Evolutionary conservation across 2,797 vertebrate species (phyloP), one percentile per base, ranked within the genome.

Genomic region (Neosilurus mollespiculum): DNA sequence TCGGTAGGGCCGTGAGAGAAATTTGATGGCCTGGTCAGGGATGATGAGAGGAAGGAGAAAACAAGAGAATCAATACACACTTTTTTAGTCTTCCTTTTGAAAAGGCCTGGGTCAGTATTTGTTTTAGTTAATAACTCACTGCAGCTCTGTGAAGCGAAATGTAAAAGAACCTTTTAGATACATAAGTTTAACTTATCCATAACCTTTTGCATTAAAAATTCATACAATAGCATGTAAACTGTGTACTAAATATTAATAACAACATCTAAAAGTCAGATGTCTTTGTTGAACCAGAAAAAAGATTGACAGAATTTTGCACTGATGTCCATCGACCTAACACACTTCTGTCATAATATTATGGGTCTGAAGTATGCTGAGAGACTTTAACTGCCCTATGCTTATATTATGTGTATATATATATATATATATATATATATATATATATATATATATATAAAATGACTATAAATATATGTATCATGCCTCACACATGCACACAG

Each of bases 1-100:
- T 92, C 94, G 96, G 96, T 97, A 96, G 96, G 96, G 94, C 95
- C 93, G 94, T 95, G 94, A 93, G 96, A 96, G 97, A 96, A 98
- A 98, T 92, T 89, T 88, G 96, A 98, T 97, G 96, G 87, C 91
- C 65, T 91, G 92, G 94, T 93, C 61, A 72, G 81, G 80, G 78
- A 79, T 72, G 77, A 73, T 67, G 69, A 78, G 90, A 94, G 88
- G 88, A 92, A 92, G 92, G 89, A 91, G 91, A 94, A 88, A 88
- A 92, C 90, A 94, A 93, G 89, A 90, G 90, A 83, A 84, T 85
- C 70, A 78, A 83, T 86, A 85, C 54, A 70, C 37, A 24, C 65
- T 75, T 86, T 18, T 72, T 66, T 54, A 82, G 53, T 56, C 73
- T 83, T 75, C 65, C 20, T 78, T 71, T 67, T 73, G 34, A 75